These are phyloP conservation scores for Acronicta leporina DNA, from an alignment of 2,888 invertebrate genomes.

Conservation along the genomic window DNA sequence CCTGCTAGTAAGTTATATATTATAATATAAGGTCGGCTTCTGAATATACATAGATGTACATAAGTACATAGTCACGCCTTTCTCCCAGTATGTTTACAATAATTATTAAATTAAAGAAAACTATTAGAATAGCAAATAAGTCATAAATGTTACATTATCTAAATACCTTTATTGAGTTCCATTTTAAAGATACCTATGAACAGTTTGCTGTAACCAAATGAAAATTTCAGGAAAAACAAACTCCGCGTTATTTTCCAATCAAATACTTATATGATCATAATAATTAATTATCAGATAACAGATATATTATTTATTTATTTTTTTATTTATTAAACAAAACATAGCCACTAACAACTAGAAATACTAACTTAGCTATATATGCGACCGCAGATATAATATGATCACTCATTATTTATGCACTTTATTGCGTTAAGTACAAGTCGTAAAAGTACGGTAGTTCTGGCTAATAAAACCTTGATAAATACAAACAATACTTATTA, in stretches of 20 bases:
- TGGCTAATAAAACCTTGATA: background rate
- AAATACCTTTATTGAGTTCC: background rate
- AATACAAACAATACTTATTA: background rate
- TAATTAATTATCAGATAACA: constrained; percentile 46
- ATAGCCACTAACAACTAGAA: no score
- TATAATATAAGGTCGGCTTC: no score
- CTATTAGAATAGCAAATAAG: no score
- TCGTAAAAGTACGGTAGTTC: constrained; percentile 18
- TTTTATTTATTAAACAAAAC: no score
- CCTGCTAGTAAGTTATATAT: no score
- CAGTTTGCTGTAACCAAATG: constrained; percentile 7
- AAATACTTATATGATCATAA: constrained; percentile 55
- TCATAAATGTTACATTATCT: background rate
- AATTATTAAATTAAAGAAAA: no score
- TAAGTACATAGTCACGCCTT: no score
- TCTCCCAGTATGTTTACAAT: no score
- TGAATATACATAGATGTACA: no score
- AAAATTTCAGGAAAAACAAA: constrained; percentile 34
- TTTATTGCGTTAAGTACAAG: constrained; percentile 16
- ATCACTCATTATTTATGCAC: constrained; percentile 6
- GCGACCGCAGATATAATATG: constrained; percentile 18
- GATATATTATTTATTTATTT: no score
- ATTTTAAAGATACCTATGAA: background rate
- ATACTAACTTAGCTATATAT: no score
- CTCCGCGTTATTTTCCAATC: constrained; percentile 48